Base-by-base conservation (phyloP, 2,797 vertebrate genomes). In the Diplodus sargus region DNA sequence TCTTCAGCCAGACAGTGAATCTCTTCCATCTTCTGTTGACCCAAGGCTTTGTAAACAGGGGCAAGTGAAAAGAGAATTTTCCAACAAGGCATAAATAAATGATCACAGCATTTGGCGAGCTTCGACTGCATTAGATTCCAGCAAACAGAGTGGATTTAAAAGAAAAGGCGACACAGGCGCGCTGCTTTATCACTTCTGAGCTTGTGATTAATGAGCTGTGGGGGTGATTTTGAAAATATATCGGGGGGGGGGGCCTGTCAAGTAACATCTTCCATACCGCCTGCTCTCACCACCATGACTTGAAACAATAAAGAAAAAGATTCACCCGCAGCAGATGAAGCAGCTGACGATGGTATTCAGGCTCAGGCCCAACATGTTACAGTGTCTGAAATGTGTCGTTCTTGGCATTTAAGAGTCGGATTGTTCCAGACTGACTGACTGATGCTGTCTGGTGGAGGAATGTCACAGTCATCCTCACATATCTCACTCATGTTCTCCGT, bases 391-490 rank as follows among this genome's bases (percentile, higher is more conserved):
- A 22, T 58, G 56, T 71, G 71, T 52, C 22, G 34, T 81, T 78
- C 64, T 79, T 73, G 76, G 63, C 62, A 3, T 76, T 88, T 73
- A 49, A 49, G 47, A 81, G 60, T 56, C 66, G 6, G 54, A 83
- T 87, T 92, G 86, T 91, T 90, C 89, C 88, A 89, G 72, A 85
- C 74, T 82, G 88, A 87, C 85, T 90, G 86, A 81, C 79, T 81
- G 83, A 71, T 70, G 74, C 76, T 83, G 83, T 80, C 84, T 85
- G 85, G 78, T 84, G 74, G 48, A 84, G 74, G 84, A 91, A 88
- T 89, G 89, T 86, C 86, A 82, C 82, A 81, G 82, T 90, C 86
- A 91, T 87, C 81, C 83, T 83, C 89, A 71, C 87, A 84, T 75
- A 85, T 85, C 82, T 88, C 82, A 79, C 76, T 83, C 83, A 87